Percentiles rank a stretch among this genome's conserved stretches.
phyloP scores from a whole-genome alignment of 2,888 invertebrate species.

The Sminthurinus aureus region DNA sequence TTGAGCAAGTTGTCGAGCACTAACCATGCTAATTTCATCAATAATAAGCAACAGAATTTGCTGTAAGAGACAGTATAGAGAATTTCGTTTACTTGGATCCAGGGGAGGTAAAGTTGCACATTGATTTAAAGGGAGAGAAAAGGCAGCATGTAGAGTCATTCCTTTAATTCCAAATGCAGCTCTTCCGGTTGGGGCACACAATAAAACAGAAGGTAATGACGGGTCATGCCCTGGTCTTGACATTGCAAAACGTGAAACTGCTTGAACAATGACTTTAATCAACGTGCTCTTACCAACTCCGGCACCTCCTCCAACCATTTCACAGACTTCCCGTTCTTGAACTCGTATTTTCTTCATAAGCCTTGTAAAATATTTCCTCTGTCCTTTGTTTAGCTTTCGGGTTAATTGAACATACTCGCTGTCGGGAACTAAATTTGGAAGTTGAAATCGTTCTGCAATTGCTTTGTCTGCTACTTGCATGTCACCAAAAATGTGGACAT shows the following conservation, averaged over 20 bases:
- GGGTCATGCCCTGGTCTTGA: background rate
- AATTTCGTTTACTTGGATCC: slow-evolving; percentile 5
- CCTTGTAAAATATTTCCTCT: slow-evolving; percentile 31
- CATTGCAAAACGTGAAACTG: background rate
- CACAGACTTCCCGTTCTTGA: background rate
- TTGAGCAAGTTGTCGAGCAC: slow-evolving; percentile 3
- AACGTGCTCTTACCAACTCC: slow-evolving; percentile 61
- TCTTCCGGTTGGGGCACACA: slow-evolving; percentile 49
- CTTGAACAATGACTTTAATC: slow-evolving; percentile 57
- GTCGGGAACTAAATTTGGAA: background rate
- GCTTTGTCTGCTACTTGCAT: background rate
- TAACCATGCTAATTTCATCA: slow-evolving; percentile 50
- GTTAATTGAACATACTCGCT: slow-evolving; percentile 9
- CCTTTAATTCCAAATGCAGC: slow-evolving; percentile 59
- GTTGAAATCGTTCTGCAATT: background rate
- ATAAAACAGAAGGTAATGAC: slow-evolving; percentile 25
- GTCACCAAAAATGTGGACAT: background rate
- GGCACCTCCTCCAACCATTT: slow-evolving; percentile 60
- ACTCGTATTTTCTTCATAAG: too few species aligned
- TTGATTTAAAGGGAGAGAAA: slow-evolving; percentile 46
- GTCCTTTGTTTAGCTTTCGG: slow-evolving; percentile 38
- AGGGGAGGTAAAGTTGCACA: background rate
- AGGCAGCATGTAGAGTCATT: slow-evolving; percentile 58
- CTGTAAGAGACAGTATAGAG: slow-evolving; percentile 3
- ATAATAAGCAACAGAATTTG: slow-evolving; percentile 45